These are phyloP conservation scores for Leucosticte australis DNA, from an alignment of 2,113 vertebrate genomes.

Conservation along the genomic window DNA sequence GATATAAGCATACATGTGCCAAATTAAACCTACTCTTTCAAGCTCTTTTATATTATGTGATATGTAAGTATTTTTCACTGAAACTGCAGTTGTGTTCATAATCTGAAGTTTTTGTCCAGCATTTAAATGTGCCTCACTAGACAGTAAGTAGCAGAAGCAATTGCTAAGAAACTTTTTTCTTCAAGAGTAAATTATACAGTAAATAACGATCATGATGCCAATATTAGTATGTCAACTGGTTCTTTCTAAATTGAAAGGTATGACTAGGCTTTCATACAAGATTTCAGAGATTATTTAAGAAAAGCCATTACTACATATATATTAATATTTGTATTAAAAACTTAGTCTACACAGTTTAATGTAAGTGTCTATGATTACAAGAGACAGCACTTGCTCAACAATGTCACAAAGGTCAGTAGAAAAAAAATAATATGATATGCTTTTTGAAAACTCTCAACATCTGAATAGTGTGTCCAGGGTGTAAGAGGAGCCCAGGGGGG, in stretches of 20 bases:
- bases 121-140: neutral
- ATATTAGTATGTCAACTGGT: neutral
- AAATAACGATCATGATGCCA: neutral
- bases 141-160: neutral
- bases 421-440: slow-evolving; percentile 78
- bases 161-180: neutral
- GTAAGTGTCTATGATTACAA: slow-evolving; percentile 74
- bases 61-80: neutral
- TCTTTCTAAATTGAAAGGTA: neutral
- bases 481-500: slow-evolving; percentile 86
- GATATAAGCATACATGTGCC: neutral
- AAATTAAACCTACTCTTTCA: neutral
- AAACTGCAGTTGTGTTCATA: neutral
- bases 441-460: slow-evolving; percentile 78
- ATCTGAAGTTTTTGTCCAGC: neutral
- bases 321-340: neutral
- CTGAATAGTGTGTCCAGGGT: slow-evolving; percentile 72
- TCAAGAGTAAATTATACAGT: neutral
- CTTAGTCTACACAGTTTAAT: slow-evolving; percentile 20
- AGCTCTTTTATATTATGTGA: neutral
- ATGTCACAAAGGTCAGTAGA: slow-evolving; percentile 87
- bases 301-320: neutral
- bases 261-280: neutral
- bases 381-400: slow-evolving; percentile 82
- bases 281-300: neutral